These are phyloP conservation scores for Penaeus chinensis DNA, from an alignment of 1,140 invertebrate genomes.

Conservation along the genomic window DNA sequence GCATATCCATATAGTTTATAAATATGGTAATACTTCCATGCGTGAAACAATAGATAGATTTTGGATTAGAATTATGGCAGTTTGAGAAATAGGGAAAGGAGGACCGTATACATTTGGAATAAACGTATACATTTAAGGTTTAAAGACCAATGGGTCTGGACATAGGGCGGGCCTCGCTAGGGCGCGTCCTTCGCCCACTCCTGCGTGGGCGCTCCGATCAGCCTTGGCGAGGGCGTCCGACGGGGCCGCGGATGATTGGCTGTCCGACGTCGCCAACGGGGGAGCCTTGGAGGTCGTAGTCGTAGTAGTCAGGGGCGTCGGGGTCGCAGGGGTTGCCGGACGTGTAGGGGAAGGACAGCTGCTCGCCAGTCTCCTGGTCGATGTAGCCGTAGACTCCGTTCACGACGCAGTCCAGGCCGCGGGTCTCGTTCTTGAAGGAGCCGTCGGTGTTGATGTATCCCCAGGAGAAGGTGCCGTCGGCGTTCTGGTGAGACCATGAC, in stretches of 20 bases:
- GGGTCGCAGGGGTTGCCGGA: slow-evolving; percentile 85
- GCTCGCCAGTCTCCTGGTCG: slow-evolving; percentile 84
- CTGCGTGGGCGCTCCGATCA: background rate
- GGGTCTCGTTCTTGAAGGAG: slow-evolving; percentile 87
- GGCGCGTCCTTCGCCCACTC: too few species aligned
- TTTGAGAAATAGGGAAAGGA: background rate
- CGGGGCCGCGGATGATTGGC: background rate
- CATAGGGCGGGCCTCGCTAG: too few species aligned
- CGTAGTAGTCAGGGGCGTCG: slow-evolving; percentile 45
- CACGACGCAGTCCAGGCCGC: slow-evolving; percentile 87
- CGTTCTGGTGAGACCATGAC: slow-evolving; percentile 64
- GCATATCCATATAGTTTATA: too few species aligned
- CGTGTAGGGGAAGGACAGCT: slow-evolving; percentile 87
- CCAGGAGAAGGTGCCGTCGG: slow-evolving; percentile 85
- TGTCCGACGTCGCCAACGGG: background rate
- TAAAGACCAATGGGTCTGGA: too few species aligned
- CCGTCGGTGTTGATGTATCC: slow-evolving; percentile 90
- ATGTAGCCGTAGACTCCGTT: slow-evolving; percentile 89
- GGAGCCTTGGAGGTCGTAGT: slow-evolving; percentile 31
- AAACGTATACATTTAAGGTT: too few species aligned
- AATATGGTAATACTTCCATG: too few species aligned
- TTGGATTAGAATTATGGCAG: slow-evolving; percentile 3
- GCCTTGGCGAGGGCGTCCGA: background rate
- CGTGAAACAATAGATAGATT: slow-evolving; percentile 9
- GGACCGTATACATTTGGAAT: too few species aligned